A percentile compares a stretch with the other conserved stretches of the same genome.
phyloP scores from a whole-genome alignment of 1,140 invertebrate species.

The Nilaparvata lugens region DNA sequence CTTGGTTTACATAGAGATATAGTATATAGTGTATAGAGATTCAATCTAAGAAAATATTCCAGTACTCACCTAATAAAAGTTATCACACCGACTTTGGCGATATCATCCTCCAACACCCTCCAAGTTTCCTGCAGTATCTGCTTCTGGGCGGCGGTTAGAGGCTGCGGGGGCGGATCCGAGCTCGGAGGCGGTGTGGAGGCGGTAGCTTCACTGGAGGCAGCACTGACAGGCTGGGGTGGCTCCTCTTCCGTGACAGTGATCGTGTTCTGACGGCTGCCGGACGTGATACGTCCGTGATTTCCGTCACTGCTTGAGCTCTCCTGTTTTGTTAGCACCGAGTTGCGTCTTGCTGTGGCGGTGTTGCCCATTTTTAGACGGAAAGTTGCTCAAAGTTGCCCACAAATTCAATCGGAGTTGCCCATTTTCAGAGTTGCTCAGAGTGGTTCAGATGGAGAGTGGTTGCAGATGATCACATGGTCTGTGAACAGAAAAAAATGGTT shows the following conservation, averaged over 20 bases:
- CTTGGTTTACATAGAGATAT: no score
- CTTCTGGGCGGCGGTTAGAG: slow-evolving; percentile 38
- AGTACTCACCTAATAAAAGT: slow-evolving; percentile 40
- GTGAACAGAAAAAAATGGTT: no score
- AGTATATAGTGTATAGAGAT: no score
- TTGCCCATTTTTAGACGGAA: slow-evolving; percentile 23
- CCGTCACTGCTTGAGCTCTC: slow-evolving; percentile 13
- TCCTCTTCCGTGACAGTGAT: background rate
- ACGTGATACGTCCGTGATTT: background rate
- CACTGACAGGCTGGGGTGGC: background rate
- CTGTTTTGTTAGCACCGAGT: slow-evolving; percentile 26
- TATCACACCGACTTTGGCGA: slow-evolving; percentile 44
- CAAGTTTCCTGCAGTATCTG: slow-evolving; percentile 38
- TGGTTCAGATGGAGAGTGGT: no score
- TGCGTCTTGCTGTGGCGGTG: slow-evolving; percentile 21
- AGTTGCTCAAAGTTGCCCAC: no score
- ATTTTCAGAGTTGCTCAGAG: no score
- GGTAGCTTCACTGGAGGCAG: background rate
- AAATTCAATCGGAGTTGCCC: no score
- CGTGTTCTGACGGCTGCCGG: background rate
- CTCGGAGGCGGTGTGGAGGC: background rate
- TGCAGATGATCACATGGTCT: no score
- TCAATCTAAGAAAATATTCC: background rate
- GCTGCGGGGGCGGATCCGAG: slow-evolving; percentile 13
- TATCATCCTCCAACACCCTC: slow-evolving; percentile 42